Evolutionary conservation across 1,140 invertebrate genomes (phyloP).

Genomic region (Psilanteris sp.): DNA sequence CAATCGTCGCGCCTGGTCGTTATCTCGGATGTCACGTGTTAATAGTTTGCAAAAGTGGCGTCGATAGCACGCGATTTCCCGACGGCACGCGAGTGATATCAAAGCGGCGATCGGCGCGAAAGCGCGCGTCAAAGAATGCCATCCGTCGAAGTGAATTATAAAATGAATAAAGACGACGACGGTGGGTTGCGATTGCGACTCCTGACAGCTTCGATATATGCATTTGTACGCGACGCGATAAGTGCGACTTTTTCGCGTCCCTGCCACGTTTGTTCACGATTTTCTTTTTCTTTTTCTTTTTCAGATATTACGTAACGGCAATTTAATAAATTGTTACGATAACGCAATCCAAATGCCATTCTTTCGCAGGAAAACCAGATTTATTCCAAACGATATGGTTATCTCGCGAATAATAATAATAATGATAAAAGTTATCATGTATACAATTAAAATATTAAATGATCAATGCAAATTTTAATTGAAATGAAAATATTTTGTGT

Average conservation of each 20-base stretch:
- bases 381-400: no score
- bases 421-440: no score
- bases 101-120: constrained; percentile 17
- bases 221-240: constrained; percentile 19
- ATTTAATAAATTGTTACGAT: no score
- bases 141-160: no score
- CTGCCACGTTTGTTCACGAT: neutral
- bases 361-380: no score
- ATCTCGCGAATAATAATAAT: no score
- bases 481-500: no score
- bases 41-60: constrained; percentile 4
- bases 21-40: constrained; percentile 21
- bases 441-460: no score
- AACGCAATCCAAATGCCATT: no score
- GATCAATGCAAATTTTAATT: no score
- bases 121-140: constrained; percentile 38
- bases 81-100: constrained; percentile 33
- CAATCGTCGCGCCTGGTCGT: constrained; percentile 19
- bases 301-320: constrained; percentile 1
- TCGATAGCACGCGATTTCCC: constrained; percentile 25
- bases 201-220: no score
- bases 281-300: neutral
- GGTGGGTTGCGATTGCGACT: constrained; percentile 34
- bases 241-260: neutral
- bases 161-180: constrained; percentile 62